Conservation (phyloP, 1,140 invertebrate species). For the Heliothis subflexa region DNA sequence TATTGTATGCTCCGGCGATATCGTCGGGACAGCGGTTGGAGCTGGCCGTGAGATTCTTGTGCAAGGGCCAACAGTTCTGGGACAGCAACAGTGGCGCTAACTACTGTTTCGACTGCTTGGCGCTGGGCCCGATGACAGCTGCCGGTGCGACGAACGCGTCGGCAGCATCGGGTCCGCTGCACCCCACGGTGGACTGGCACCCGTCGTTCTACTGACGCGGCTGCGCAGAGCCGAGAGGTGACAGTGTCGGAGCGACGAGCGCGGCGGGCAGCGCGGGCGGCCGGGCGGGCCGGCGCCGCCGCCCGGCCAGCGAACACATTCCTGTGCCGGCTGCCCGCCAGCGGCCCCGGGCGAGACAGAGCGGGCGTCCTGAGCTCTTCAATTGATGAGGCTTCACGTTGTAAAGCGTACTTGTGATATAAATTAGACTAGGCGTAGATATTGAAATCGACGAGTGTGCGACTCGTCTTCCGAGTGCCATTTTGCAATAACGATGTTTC, state of each 20-base stretch:
- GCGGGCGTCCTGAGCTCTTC: constrained; percentile 62
- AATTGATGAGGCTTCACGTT: constrained; percentile 73
- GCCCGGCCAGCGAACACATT: constrained; percentile 60
- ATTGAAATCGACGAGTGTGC: constrained; percentile 69
- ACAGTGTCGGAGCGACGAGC: constrained; percentile 40
- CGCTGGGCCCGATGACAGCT: constrained; percentile 75
- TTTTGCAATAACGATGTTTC: constrained; percentile 74
- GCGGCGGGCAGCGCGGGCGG: constrained; percentile 43
- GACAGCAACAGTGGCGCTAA: constrained; percentile 95
- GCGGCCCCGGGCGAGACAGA: constrained; percentile 57
- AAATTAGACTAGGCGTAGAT: constrained; percentile 81
- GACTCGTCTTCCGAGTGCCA: constrained; percentile 79
- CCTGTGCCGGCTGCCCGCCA: constrained; percentile 62
- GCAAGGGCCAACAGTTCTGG: constrained; percentile 95
- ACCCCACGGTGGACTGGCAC: constrained; percentile 50
- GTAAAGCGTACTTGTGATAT: constrained; percentile 84
- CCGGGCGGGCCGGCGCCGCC: not conserved
- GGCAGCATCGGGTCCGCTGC: constrained; percentile 24
- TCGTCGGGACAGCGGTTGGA: constrained; percentile 91
- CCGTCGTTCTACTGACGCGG: constrained; percentile 47
- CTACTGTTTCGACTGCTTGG: constrained; percentile 94
- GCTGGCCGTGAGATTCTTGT: constrained; percentile 94
- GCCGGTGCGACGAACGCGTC: constrained; percentile 66
- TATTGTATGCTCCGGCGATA: constrained; percentile 91
- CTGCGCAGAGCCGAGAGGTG: constrained; percentile 36